phyloP scores from a whole-genome alignment of 2,797 vertebrate species.

The Danionella dracula region DNA sequence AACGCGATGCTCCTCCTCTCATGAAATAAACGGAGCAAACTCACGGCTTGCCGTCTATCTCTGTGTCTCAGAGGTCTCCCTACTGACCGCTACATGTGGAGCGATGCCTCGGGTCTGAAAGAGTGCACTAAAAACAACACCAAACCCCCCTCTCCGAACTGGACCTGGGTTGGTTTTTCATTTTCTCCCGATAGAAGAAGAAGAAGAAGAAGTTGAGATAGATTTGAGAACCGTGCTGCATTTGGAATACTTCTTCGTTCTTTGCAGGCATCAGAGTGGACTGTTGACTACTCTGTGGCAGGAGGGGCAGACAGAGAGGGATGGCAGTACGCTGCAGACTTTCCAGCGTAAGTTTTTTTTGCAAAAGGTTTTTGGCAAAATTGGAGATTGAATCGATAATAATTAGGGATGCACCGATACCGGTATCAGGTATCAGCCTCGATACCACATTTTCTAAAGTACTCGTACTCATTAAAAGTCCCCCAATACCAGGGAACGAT shows the following conservation, averaged over 20 bases:
- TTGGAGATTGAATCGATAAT: too few relatives aligned
- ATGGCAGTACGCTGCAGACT: conserved; percentile 96
- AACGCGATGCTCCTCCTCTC: too few relatives aligned
- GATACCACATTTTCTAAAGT: too few relatives aligned
- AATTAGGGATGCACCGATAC: too few relatives aligned
- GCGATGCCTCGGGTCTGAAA: conserved; percentile 85
- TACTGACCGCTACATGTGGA: conserved; percentile 98
- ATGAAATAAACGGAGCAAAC: too few relatives aligned
- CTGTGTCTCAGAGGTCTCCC: conserved; percentile 80
- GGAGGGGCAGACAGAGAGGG: conserved; percentile 89
- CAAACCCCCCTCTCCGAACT: conserved; percentile 89
- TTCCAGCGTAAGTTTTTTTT: conserved; percentile 79
- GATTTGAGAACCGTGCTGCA: not conserved
- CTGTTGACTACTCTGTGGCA: conserved; percentile 76
- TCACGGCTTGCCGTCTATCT: conserved; percentile 40
- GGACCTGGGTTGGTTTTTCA: conserved; percentile 84
- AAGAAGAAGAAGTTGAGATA: not conserved
- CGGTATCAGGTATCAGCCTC: too few relatives aligned
- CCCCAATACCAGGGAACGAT: too few relatives aligned
- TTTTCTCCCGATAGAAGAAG: not conserved
- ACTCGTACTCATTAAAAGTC: too few relatives aligned
- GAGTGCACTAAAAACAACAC: conserved; percentile 87
- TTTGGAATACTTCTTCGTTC: not conserved
- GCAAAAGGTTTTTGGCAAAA: too few relatives aligned
- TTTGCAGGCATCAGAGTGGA: conserved; percentile 88